Conservation (phyloP, 2,797 vertebrate genomes). For the Anguilla marmorata region DNA sequence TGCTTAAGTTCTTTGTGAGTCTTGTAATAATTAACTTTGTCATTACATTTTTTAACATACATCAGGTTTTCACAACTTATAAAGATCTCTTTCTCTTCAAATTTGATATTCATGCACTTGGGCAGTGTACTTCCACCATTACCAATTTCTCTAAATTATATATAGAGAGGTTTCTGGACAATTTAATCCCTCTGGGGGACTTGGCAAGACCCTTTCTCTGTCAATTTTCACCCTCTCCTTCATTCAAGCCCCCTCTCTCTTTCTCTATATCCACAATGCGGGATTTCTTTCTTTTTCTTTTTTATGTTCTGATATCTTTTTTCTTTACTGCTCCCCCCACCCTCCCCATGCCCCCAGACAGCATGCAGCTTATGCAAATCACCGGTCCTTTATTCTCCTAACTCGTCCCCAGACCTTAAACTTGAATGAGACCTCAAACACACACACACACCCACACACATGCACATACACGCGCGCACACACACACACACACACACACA, state of each 20-base stretch:
- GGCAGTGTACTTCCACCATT: slow-evolving; percentile 71
- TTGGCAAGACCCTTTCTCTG: slow-evolving; percentile 75
- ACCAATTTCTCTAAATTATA: slow-evolving; percentile 78
- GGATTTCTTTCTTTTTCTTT: slow-evolving; percentile 63
- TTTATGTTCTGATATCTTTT: slow-evolving; percentile 76
- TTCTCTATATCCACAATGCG: slow-evolving; percentile 69
- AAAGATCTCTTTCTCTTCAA: slow-evolving; percentile 60
- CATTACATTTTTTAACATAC: slow-evolving; percentile 52
- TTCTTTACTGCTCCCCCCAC: slow-evolving; percentile 50
- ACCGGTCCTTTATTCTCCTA: slow-evolving; percentile 75
- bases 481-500: slow-evolving; percentile 38
- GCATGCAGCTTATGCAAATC: slow-evolving; percentile 88
- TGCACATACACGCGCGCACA: slow-evolving; percentile 15
- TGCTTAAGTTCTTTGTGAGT: background rate
- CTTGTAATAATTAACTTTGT: slow-evolving; percentile 32
- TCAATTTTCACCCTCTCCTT: slow-evolving; percentile 68
- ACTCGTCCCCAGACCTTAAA: slow-evolving; percentile 70
- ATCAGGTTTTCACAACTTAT: slow-evolving; percentile 56
- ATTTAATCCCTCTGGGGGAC: slow-evolving; percentile 84
- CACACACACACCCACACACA: slow-evolving; percentile 44
- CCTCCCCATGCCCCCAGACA: slow-evolving; percentile 66
- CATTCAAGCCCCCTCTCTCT: slow-evolving; percentile 64
- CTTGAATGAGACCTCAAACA: slow-evolving; percentile 85
- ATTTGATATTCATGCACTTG: slow-evolving; percentile 52
- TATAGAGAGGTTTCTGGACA: slow-evolving; percentile 81